phyloP scores from a whole-genome alignment of 2,888 invertebrate species.

The Helicoverpa assulta region DNA sequence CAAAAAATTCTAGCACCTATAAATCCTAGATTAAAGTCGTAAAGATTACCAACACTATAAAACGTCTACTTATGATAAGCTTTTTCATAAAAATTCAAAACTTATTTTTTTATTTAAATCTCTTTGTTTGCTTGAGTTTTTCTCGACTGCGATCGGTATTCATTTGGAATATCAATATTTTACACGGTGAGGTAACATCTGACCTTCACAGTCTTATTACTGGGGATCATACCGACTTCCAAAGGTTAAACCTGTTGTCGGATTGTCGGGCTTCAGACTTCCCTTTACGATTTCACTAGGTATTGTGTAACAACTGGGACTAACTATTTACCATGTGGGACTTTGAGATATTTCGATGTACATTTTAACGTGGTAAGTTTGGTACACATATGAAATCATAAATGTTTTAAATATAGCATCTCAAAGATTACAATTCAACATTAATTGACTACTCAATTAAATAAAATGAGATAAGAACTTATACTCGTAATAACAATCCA shows the following conservation, averaged over 20 bases:
- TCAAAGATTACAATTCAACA: neutral
- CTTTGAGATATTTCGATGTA: neutral
- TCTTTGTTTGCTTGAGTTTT: neutral
- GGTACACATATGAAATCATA: neutral
- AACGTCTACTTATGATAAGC: neutral
- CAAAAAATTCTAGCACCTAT: neutral
- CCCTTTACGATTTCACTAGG: neutral
- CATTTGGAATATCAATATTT: conserved; percentile 11
- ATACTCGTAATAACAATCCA: conserved; percentile 11
- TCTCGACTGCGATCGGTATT: conserved; percentile 5
- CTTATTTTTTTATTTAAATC: neutral
- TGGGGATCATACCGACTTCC: conserved; percentile 14
- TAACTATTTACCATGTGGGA: neutral
- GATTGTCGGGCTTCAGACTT: conserved; percentile 13
- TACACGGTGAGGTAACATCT: conserved; percentile 3
- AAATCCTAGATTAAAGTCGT: conserved; percentile 7
- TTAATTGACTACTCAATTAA: neutral
- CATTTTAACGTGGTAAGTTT: neutral
- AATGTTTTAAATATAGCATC: neutral
- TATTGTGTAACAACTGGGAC: conserved; percentile 1
- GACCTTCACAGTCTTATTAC: conserved; percentile 14
- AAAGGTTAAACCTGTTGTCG: conserved; percentile 28
- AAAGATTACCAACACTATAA: neutral
- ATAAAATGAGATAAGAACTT: neutral
- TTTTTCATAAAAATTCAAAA: neutral